Conservation (phyloP, 2,888 invertebrate species). For the Euplagia quadripunctaria region DNA sequence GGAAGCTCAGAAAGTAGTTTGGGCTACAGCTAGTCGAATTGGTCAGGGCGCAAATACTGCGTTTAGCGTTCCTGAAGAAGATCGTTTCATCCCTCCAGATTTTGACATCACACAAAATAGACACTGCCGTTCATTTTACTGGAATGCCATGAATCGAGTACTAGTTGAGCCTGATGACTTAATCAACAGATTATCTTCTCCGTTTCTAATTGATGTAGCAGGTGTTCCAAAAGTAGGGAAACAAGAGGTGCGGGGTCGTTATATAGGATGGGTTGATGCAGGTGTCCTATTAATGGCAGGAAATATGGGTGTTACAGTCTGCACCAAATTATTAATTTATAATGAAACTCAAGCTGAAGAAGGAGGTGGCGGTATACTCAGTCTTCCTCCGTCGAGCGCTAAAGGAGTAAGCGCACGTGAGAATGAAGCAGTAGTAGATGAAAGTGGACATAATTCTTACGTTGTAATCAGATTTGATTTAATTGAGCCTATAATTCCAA, state of each 20-base stretch:
- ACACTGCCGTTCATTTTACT: slow-evolving; percentile 70
- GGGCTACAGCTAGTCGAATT: slow-evolving; percentile 70
- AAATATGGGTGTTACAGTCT: slow-evolving; percentile 67
- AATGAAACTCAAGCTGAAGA: slow-evolving; percentile 66
- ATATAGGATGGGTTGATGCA: slow-evolving; percentile 75
- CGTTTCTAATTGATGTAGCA: slow-evolving; percentile 77
- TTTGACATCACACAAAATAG: slow-evolving; percentile 51
- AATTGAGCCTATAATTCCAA: slow-evolving; percentile 66
- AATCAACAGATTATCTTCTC: slow-evolving; percentile 58
- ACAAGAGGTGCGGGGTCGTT: slow-evolving; percentile 74
- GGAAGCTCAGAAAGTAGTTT: slow-evolving; percentile 67
- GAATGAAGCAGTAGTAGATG: slow-evolving; percentile 63
- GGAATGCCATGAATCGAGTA: slow-evolving; percentile 78
- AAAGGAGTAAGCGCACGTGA: slow-evolving; percentile 67
- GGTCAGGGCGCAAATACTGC: slow-evolving; percentile 68
- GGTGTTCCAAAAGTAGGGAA: slow-evolving; percentile 75
- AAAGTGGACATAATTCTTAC: slow-evolving; percentile 69
- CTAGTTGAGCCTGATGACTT: slow-evolving; percentile 68
- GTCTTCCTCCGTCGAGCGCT: slow-evolving; percentile 74
- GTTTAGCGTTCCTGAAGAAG: slow-evolving; percentile 64
- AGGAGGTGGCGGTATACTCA: slow-evolving; percentile 65
- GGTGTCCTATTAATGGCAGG: slow-evolving; percentile 72
- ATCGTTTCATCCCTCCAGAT: slow-evolving; percentile 69
- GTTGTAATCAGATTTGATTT: slow-evolving; percentile 74
- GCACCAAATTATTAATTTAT: slow-evolving; percentile 65